Base-by-base conservation (phyloP, 2,797 vertebrate species). In the Rhinophrynus dorsalis region DNA sequence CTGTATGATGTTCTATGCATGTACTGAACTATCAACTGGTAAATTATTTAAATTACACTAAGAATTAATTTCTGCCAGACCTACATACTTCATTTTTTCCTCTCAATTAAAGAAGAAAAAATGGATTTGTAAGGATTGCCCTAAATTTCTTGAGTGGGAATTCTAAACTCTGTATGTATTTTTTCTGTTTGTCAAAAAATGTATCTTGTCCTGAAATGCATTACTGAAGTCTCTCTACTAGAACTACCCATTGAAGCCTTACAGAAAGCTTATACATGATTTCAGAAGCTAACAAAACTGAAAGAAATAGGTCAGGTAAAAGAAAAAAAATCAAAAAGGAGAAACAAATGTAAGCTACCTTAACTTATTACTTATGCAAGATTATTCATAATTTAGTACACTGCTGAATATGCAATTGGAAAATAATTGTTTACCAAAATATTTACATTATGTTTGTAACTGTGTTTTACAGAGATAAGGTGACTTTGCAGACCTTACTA, bases 391-490 rank as follows among this genome's bases (percentile, higher is more conserved):
- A 92, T 92, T 92, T 92, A 92, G 86, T 88, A 90, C 80, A 82
- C 88, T 90, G 86, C 88, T 91, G 90, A 91, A 91, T 92, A 91
- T 91, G 88, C 89, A 91, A 87, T 88, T 83, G 70, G 78, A 87
- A 89, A 91, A 91, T 90, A 89, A 91, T 91, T 91, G 89, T 91
- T 91, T 91, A 90, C 90, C 86, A 91, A 92, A 91, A 91, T 92
- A 92, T 92, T 91, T 90, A 91, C 88, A 90, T 88, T 82, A 83
- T 87, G 84, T 89, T 87, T 79, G 67, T 89, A 88, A 85, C 86
- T 85, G 84, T 91, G 89, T 90, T 89, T 87, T 83, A 86, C 83
- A 79, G 86, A 90, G 89, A 92, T 91, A 90, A 91, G 88, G 85
- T 85, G 83, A 85, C 85, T 90, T 84, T 83, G 86, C 84, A 82